A percentile compares a stretch with the other conserved stretches of the same genome.
Conservation (phyloP, 2,888 invertebrate genomes). For the Andrena fulva region DNA sequence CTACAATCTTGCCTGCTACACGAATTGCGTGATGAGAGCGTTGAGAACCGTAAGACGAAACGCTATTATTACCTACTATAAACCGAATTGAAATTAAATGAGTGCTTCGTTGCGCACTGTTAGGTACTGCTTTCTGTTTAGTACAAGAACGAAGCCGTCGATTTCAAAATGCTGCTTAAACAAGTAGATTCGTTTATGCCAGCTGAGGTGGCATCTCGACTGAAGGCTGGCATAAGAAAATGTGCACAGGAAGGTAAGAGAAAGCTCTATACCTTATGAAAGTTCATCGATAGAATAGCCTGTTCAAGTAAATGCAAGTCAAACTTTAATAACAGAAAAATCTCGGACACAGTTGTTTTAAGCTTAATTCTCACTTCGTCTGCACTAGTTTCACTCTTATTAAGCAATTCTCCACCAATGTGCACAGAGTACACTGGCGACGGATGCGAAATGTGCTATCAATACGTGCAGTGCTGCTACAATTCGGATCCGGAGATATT, state of each 20-base stretch:
- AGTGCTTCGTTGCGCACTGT: neutral
- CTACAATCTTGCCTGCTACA: constrained; percentile 85
- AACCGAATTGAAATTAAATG: neutral
- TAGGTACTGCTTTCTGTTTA: constrained; percentile 7
- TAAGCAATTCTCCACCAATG: neutral
- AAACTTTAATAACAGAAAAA: no score
- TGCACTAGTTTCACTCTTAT: no score
- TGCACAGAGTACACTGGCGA: constrained; percentile 61
- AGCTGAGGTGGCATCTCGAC: constrained; percentile 49
- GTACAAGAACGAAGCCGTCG: constrained; percentile 81
- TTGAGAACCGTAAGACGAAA: constrained; percentile 85
- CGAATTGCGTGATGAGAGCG: constrained; percentile 86
- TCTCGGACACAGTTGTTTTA: no score
- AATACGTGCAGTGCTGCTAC: constrained; percentile 71
- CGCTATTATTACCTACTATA: neutral
- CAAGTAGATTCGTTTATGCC: constrained; percentile 82
- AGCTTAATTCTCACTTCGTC: no score
- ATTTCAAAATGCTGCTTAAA: constrained; percentile 85
- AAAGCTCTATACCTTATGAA: neutral
- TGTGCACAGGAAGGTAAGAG: constrained; percentile 66
- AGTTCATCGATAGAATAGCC: neutral
- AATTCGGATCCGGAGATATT: constrained; percentile 66
- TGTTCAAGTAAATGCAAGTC: no score
- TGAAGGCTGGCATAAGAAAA: constrained; percentile 37
- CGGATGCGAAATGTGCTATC: constrained; percentile 68